Evolutionary conservation across 1,140 invertebrate species (phyloP).

Genomic region (Rhyzopertha dominica): DNA sequence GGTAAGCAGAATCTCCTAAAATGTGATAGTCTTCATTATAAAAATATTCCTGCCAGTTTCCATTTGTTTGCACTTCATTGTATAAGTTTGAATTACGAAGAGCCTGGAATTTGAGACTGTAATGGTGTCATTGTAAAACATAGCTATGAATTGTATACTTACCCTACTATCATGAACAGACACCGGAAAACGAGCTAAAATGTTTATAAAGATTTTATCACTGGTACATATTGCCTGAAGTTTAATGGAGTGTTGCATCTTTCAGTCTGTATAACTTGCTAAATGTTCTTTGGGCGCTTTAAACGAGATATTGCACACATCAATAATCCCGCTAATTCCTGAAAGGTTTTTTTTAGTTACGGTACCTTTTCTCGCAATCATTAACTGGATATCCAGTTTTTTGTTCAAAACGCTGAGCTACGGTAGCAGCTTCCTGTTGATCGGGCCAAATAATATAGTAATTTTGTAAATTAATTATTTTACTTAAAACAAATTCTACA

Average conservation of each 20-base stretch:
- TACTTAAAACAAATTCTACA: too few species aligned
- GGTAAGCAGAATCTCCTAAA: conserved; percentile 4
- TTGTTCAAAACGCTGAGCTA: too few species aligned
- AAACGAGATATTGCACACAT: conserved; percentile 7
- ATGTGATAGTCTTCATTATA: not conserved
- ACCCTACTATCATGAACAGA: conserved; percentile 11
- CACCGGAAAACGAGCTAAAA: conserved; percentile 5
- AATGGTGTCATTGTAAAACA: not conserved
- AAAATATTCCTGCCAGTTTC: not conserved
- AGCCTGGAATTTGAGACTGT: not conserved
- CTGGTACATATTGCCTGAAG: conserved; percentile 5
- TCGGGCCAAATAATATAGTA: too few species aligned
- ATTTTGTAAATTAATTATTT: too few species aligned
- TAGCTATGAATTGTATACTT: too few species aligned
- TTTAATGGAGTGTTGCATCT: conserved; percentile 8
- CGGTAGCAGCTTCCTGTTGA: too few species aligned
- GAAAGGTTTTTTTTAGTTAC: too few species aligned
- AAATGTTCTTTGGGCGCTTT: conserved; percentile 3
- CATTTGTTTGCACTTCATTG: not conserved
- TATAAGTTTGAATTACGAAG: not conserved
- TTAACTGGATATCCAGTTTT: too few species aligned
- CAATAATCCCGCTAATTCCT: conserved; percentile 6
- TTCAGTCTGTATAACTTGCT: conserved; percentile 5
- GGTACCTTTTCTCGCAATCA: too few species aligned
- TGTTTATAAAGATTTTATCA: conserved; percentile 6